A percentile compares a stretch with the other conserved stretches of the same genome.
These are phyloP conservation scores for Leucophenga varia DNA, from an alignment of 1,140 invertebrate species.

Conservation along the genomic window DNA sequence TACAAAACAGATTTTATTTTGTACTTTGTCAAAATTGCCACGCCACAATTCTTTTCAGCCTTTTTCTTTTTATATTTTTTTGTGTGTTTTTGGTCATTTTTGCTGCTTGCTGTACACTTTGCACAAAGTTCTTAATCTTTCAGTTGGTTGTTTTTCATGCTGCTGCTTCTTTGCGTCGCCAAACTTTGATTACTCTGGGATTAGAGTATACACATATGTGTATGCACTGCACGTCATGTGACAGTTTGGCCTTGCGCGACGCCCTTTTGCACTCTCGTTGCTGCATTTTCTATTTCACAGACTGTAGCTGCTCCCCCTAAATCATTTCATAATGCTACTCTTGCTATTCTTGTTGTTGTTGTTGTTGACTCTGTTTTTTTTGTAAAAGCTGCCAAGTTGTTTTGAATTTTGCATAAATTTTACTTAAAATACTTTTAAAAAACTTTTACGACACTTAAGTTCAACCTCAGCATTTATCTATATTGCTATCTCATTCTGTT, in stretches of 20 bases:
- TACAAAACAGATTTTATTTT: too few relatives aligned
- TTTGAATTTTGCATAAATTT: slow-evolving; percentile 52
- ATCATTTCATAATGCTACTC: not conserved
- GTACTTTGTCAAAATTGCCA: too few relatives aligned
- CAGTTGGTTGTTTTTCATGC: slow-evolving; percentile 32
- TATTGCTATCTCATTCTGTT: too few relatives aligned
- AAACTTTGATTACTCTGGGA: slow-evolving; percentile 54
- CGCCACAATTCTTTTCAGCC: not conserved
- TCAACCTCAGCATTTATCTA: too few relatives aligned
- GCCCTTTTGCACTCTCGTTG: too few relatives aligned
- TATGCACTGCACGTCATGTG: too few relatives aligned
- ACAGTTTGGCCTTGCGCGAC: too few relatives aligned
- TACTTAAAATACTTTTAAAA: slow-evolving; percentile 53
- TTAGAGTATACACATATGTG: slow-evolving; percentile 23
- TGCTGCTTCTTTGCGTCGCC: slow-evolving; percentile 25
- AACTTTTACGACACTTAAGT: slow-evolving; percentile 40
- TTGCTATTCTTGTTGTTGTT: not conserved
- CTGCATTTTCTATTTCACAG: slow-evolving; percentile 1
- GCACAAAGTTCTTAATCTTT: too few relatives aligned
- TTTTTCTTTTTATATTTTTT: slow-evolving; percentile 14
- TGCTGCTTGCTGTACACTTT: too few relatives aligned
- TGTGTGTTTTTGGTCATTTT: slow-evolving; percentile 7
- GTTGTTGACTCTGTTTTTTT: slow-evolving; percentile 1
- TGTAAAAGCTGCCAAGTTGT: slow-evolving; percentile 32
- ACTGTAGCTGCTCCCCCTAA: not conserved